Evolutionary conservation across 2,113 vertebrate genomes (phyloP), one percentile per base, ranked within the genome.

Genomic region (human (Homo sapiens)): DNA sequence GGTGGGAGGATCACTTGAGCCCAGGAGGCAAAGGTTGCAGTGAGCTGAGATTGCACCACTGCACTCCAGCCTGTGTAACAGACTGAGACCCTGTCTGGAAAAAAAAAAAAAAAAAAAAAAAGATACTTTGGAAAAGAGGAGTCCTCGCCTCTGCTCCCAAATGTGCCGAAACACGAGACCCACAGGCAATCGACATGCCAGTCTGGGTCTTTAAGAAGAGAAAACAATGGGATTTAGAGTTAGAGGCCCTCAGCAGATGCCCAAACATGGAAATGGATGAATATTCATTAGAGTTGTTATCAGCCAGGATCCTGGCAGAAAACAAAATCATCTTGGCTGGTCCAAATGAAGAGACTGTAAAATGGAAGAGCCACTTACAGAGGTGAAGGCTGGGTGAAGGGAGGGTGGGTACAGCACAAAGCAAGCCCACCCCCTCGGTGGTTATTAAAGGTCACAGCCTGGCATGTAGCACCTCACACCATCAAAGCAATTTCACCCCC

Each of bases 391-490:
- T 55, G n/a, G 30, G 2, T 4, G 45, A 45, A 66, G 25, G 2
- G 17, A n/a, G 16, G 16, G 8, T n/a, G 25, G 27, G 10, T 3
- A 2, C 1, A 50, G 18, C n/a, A 16, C 17, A 10, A 61, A 20
- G 52, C 61, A 45, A 61, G 27, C 70, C 25, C 6, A 6, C 8
- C 22, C 75, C 6, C 35, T 83, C 5, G 6, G 9, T 38, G 23
- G 78, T 35, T 43, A 40, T 5, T 52, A 38, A 79, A 92, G 16
- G 6, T 40, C 73, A 32, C 8, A 9, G 6, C 50, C 10, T 22
- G 45, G 35, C 3, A 11, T 14, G 35, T 25, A 40, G 16, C 3
- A 14, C 23, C 66, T 78, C 30, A 66, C 8, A n/a, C 3, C 18
- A 7, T 68, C 52, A 76, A 48, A 87, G 38, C 17, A 64, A 59